phyloP scores from a whole-genome alignment of 2,888 invertebrate species.

The Dryomyza anilis region DNA sequence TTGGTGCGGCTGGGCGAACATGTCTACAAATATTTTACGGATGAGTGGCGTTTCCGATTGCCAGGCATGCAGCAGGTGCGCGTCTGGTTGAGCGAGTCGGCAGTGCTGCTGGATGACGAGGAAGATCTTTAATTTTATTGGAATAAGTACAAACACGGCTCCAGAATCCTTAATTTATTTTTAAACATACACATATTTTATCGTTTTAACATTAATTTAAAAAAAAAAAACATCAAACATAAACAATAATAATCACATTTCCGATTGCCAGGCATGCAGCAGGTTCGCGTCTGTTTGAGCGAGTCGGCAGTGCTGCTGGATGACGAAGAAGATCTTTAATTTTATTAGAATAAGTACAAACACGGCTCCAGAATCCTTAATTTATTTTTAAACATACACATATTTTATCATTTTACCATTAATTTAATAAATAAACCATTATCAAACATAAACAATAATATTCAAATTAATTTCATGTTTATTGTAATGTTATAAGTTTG shows the following conservation, averaged over 20 bases:
- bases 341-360: not conserved
- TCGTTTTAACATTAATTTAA: no score
- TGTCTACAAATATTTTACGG: slow-evolving; percentile 52
- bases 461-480: no score
- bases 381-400: not conserved
- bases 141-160: not conserved
- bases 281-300: slow-evolving; percentile 48
- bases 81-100: slow-evolving; percentile 45
- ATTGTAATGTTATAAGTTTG: no score
- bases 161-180: not conserved
- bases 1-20: slow-evolving; percentile 52
- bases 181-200: not conserved
- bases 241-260: slow-evolving; percentile 38
- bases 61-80: slow-evolving; percentile 50
- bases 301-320: slow-evolving; percentile 32
- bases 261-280: slow-evolving; percentile 51
- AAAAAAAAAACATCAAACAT: no score
- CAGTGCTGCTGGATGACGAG: slow-evolving; percentile 36
- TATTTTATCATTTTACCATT: not conserved
- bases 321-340: slow-evolving; percentile 46
- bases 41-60: slow-evolving; percentile 59
- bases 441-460: not conserved
- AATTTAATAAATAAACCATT: no score
- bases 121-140: slow-evolving; percentile 40
- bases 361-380: not conserved